These are phyloP conservation scores for Pseudomyrmex cubaensis DNA, from an alignment of 1,140 invertebrate genomes.

Conservation along the genomic window DNA sequence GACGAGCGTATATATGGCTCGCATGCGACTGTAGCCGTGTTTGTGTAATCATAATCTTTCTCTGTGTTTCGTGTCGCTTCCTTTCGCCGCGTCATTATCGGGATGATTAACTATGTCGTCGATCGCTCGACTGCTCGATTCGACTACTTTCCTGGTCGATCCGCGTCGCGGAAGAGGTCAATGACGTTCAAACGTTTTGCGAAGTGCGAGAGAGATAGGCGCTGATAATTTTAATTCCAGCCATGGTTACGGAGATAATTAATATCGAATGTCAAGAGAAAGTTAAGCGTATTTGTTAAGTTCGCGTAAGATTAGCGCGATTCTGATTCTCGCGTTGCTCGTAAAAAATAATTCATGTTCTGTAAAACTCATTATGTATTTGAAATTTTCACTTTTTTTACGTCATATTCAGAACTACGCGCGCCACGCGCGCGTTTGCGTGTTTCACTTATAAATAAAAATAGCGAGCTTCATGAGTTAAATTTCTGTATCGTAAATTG, in stretches of 20 bases:
- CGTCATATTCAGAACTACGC: too few species aligned
- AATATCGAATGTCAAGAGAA: conserved; percentile 12
- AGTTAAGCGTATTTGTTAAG: not conserved
- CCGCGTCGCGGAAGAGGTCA: conserved; percentile 15
- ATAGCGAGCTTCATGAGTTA: not conserved
- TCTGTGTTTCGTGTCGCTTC: conserved; percentile 4
- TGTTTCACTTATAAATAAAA: too few species aligned
- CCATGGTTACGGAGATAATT: conserved; percentile 1
- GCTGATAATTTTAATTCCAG: conserved; percentile 15
- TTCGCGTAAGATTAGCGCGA: not conserved
- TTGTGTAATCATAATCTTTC: conserved; percentile 19
- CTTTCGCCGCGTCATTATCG: conserved; percentile 43
- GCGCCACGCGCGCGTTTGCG: too few species aligned
- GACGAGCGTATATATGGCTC: not conserved
- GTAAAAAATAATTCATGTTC: not conserved
- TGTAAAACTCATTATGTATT: not conserved
- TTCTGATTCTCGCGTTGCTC: not conserved
- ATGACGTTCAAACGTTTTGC: conserved; percentile 23
- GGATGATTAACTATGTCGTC: conserved; percentile 49
- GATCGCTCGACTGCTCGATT: conserved; percentile 22
- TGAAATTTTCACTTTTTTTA: not conserved
- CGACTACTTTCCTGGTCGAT: conserved; percentile 8
- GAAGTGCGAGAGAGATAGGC: not conserved
- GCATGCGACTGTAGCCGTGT: not conserved
- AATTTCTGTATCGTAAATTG: conserved; percentile 1